phyloP scores from a whole-genome alignment of 1,140 invertebrate genomes.

The Coelopa frigida region DNA sequence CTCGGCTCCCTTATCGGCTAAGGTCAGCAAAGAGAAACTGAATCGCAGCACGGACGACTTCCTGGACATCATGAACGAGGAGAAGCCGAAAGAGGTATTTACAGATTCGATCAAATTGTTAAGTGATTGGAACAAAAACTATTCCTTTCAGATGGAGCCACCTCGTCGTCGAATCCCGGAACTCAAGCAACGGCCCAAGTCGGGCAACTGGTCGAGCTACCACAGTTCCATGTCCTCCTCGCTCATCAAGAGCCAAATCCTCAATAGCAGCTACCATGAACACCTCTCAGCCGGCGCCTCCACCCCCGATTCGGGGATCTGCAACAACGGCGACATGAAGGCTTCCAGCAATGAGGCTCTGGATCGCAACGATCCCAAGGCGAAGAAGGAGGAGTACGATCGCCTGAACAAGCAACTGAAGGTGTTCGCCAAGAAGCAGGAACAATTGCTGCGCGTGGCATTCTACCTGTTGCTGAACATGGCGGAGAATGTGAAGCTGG shows the following conservation, averaged over 20 bases:
- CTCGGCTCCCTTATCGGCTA: constrained; percentile 32
- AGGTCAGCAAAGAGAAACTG: constrained; percentile 37
- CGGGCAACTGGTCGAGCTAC: constrained; percentile 55
- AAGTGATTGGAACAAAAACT: neutral
- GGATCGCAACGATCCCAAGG: constrained; percentile 49
- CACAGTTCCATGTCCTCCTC: constrained; percentile 46
- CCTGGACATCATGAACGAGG: constrained; percentile 43
- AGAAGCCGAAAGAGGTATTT: constrained; percentile 41
- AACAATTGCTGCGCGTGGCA: constrained; percentile 78
- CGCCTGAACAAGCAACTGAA: constrained; percentile 71
- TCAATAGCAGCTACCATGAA: constrained; percentile 59
- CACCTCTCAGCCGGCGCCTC: constrained; percentile 46
- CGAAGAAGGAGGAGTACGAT: constrained; percentile 73
- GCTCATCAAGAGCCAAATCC: constrained; percentile 43
- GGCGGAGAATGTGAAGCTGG: constrained; percentile 87
- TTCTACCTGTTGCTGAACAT: constrained; percentile 93
- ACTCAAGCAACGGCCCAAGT: constrained; percentile 58
- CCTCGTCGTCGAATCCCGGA: constrained; percentile 61
- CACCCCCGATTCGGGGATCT: constrained; percentile 19
- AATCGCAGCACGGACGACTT: constrained; percentile 40
- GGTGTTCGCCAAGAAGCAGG: constrained; percentile 81
- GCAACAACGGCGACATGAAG: constrained; percentile 23
- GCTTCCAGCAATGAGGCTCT: constrained; percentile 47
- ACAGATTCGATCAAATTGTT: neutral
- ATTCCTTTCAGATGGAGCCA: constrained; percentile 48